Evolutionary conservation across 2,797 vertebrate species (phyloP), one percentile per base, ranked within the genome.

Genomic region (Lycodopsis pacificus): DNA sequence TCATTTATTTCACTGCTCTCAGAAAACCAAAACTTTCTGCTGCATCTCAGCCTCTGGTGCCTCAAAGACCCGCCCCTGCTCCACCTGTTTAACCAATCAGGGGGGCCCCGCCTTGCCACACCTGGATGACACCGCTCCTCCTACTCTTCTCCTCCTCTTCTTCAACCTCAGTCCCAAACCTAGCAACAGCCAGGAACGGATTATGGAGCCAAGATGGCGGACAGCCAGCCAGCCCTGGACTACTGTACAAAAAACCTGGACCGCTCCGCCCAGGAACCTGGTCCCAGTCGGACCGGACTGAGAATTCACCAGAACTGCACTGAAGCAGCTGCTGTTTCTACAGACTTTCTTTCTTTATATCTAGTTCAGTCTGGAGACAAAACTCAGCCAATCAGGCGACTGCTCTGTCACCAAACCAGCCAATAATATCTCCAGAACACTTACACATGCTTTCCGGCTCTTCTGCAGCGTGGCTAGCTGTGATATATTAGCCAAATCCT

Each of bases 41-140:
- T 86, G 81, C 83, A 34, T 83, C 88, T 20, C 93, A 95, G 57
- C 92, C 92, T 83, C 82, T 91, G 70, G 83, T 95, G 92, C 95
- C 95, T 94, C 95, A 94, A 86, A 94, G 95, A 95, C 85, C 94
- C 4, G 93, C 95, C 54, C 95, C 95, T 1, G 83, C 90, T 8
- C 95, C 95, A 4, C 95, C 95, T 4, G 84, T 95, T 68, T 95
- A 95, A 88, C 91, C 77, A 82, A 78, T 75, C 59, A 73, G 71
- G 73, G 13, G 38, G 34, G 46, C 56, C 40, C 49, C n/a, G 4
- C 40, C 65, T 25, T 42, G 20, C 14, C 3, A 57, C 79, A 63
- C 71, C 80, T 53, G 54, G 67, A 66, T 3, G 14, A 48, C 57
- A 20, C 62, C n/a, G 38, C 42, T 12, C 46, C 32, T 22, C 54